These are phyloP conservation scores for Rhinichthys osculus DNA, from an alignment of 2,797 vertebrate species.

Conservation along the genomic window DNA sequence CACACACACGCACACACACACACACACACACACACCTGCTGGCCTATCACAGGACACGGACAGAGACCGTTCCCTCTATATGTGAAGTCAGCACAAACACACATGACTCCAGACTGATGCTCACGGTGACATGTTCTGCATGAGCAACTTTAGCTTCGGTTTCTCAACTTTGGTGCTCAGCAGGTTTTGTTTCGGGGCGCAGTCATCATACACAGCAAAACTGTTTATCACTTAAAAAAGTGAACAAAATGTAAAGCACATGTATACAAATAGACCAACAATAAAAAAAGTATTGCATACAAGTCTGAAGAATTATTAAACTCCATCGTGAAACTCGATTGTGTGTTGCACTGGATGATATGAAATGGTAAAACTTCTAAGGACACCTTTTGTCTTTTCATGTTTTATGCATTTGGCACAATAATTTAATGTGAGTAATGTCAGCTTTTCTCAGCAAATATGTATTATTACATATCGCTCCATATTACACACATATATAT, in stretches of 20 bases:
- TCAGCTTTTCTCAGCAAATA: no score
- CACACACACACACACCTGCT: constrained; percentile 46
- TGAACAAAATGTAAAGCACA: background rate
- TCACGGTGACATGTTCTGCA: background rate
- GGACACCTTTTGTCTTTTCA: no score
- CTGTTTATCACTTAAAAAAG: background rate
- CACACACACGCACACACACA: constrained; percentile 45
- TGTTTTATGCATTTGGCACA: no score
- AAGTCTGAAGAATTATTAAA: background rate
- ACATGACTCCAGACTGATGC: background rate
- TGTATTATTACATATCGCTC: no score
- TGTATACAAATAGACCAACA: background rate
- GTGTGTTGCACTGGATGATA: background rate
- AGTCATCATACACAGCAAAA: background rate
- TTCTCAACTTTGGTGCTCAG: background rate
- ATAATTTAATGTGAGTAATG: background rate
- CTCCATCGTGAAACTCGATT: background rate
- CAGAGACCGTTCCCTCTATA: constrained; percentile 24
- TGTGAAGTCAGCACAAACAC: constrained; percentile 24
- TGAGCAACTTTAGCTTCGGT: background rate
- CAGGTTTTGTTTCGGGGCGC: background rate
- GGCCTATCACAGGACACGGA: constrained; percentile 35
- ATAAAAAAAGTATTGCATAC: background rate
- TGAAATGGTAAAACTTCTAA: background rate
- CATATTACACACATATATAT: no score